Evolutionary conservation across 2,888 invertebrate species (phyloP), one percentile per base, ranked within the genome.

Genomic region (Fragum fragum): DNA sequence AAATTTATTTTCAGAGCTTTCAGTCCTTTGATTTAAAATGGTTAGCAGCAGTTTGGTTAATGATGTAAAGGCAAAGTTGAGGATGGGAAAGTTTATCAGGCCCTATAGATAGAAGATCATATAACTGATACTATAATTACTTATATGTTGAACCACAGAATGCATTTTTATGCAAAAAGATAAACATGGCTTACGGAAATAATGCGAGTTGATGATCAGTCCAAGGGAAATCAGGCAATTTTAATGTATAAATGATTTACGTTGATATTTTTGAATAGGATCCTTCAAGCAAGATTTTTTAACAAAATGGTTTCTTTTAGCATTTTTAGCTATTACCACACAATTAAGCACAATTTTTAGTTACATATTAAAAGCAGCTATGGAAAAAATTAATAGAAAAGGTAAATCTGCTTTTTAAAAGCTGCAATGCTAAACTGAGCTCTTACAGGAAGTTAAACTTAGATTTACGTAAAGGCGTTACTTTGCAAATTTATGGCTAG

Each of bases 111-210:
- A 26, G 21, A 26, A 21, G 26, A 57, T 57, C 57, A 57, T 57
- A 47, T 18, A 2, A 16, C 14, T 47, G 47, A 47, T 47, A 47
- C 47, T 14, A n/a, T 47, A 47, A 47, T 47, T 16, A 47, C 47
- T n/a, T 47, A 9, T 28, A 63, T 32, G 63, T 63, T 32, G 32
- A 18, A 36, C 63, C 36, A n/a, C 16, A 63, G 36, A 63, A 63
- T 63, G 63, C 32, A 63, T 63, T 63, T 63, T 63, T 63, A 28
- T 63, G 32, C 32, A 32, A 14, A 28, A 23, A 57, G 63, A 36
- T 63, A 63, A 63, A 28, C 32, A 29, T n/a, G 57, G 57, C 57
- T 28, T 57, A 26, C 9, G 21, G 28, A 26, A 57, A 57, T 47
- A n/a, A 5, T n/a, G n/a, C n/a, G n/a, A n/a, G n/a, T 47, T 18